A percentile compares a stretch with the other conserved stretches of the same genome.
phyloP scores from a whole-genome alignment of 2,888 invertebrate genomes.

The Hypselothyrea guttata region DNA sequence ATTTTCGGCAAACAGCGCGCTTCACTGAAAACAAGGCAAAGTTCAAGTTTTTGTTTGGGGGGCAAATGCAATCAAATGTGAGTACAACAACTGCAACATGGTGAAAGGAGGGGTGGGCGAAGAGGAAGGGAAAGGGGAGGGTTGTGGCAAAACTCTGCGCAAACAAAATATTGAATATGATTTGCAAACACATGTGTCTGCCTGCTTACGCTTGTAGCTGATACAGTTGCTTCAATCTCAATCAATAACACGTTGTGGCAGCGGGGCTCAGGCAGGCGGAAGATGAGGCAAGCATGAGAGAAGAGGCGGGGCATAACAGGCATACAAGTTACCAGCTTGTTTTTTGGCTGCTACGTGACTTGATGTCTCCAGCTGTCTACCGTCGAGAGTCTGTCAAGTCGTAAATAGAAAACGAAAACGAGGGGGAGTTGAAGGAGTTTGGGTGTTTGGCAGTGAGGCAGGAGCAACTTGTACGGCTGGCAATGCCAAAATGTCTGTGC shows the following conservation, averaged over 20 bases:
- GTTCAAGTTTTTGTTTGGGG: constrained; percentile 41
- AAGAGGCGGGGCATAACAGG: neutral
- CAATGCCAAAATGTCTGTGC: constrained; percentile 11
- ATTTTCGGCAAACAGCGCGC: constrained; percentile 56
- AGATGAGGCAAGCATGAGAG: too few relatives aligned
- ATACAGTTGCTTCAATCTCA: constrained; percentile 42
- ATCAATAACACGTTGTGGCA: constrained; percentile 37
- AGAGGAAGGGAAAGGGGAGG: constrained; percentile 2
- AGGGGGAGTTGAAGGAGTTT: neutral
- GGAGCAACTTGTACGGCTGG: neutral
- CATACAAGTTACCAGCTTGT: constrained; percentile 23
- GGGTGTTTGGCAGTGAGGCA: neutral
- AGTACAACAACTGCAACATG: constrained; percentile 59
- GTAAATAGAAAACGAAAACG: constrained; percentile 61
- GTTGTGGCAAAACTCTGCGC: constrained; percentile 25
- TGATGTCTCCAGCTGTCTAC: constrained; percentile 44
- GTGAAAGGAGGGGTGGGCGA: neutral
- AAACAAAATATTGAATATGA: constrained; percentile 77
- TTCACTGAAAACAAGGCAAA: constrained; percentile 31
- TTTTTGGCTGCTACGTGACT: constrained; percentile 48
- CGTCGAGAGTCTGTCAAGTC: constrained; percentile 31
- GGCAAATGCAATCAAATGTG: constrained; percentile 69
- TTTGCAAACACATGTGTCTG: constrained; percentile 63
- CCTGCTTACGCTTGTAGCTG: neutral
- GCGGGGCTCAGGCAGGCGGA: neutral